Conservation (phyloP, 2,113 vertebrate genomes). For the Rhinoderma darwinii region DNA sequence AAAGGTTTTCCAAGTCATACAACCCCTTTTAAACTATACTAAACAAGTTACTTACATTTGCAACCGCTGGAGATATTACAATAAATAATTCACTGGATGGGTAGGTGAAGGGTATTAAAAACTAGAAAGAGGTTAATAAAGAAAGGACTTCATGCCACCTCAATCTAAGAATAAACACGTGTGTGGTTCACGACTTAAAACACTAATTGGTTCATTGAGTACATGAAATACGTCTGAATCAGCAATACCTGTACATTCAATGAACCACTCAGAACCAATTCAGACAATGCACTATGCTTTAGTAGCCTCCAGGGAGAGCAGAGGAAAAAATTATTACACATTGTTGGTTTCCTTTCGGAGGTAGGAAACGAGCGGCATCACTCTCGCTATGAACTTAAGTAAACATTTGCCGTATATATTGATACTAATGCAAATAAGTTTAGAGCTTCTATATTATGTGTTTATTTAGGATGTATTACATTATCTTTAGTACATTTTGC, state of each 20-base stretch:
- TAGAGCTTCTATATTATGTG: neutral
- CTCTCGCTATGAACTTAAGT: constrained; percentile 66
- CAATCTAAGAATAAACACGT: constrained; percentile 17
- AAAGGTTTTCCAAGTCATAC: too few species aligned
- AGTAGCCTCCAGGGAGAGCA: constrained; percentile 68
- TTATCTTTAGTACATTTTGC: neutral
- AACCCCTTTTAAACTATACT: neutral
- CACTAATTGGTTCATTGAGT: constrained; percentile 23
- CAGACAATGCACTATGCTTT: constrained; percentile 67
- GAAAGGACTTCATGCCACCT: constrained; percentile 10
- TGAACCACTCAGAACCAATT: constrained; percentile 56
- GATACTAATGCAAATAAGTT: constrained; percentile 46
- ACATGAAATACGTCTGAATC: constrained; percentile 66
- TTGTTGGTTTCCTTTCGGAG: constrained; percentile 65
- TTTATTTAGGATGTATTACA: neutral
- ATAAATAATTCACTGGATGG: constrained; percentile 27
- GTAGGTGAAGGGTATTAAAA: constrained; percentile 6
- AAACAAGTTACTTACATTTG: neutral
- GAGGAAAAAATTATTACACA: constrained; percentile 68
- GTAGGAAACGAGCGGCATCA: constrained; percentile 65
- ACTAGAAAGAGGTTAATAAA: constrained; percentile 17
- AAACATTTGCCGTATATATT: constrained; percentile 8
- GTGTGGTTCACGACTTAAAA: neutral
- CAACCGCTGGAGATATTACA: neutral
- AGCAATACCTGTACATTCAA: constrained; percentile 68